These are phyloP conservation scores for Cettia cetti DNA, from an alignment of 2,113 vertebrate genomes.

Conservation along the genomic window DNA sequence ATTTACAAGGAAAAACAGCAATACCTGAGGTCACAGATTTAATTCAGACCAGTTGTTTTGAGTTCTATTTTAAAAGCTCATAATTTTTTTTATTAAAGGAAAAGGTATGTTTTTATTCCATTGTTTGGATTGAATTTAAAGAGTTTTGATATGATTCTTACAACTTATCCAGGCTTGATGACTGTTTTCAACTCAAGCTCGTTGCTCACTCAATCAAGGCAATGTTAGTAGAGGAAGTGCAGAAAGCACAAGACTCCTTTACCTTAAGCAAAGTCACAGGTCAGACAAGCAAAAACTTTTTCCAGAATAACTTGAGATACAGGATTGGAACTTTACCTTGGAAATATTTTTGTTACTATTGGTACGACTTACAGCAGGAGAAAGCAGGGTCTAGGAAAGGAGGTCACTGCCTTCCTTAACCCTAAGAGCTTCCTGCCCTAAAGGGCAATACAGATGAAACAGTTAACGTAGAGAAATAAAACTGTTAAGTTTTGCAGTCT, in stretches of 20 bases:
- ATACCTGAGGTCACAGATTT: conserved; percentile 52
- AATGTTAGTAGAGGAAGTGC: conserved; percentile 61
- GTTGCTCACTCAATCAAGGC: conserved; percentile 47
- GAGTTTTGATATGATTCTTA: conserved; percentile 54
- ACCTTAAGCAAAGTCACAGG: conserved; percentile 33
- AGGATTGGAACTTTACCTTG: neutral
- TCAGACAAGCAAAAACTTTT: conserved; percentile 6
- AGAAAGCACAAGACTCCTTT: conserved; percentile 11
- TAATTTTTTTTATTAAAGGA: conserved; percentile 66
- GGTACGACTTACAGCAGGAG: neutral
- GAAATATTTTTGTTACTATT: conserved; percentile 20
- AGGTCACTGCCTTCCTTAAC: neutral
- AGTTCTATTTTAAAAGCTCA: conserved; percentile 54
- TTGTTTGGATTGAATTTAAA: conserved; percentile 58
- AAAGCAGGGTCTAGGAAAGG: neutral
- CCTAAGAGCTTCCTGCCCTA: neutral
- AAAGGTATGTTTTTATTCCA: conserved; percentile 40
- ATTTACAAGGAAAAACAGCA: conserved; percentile 45
- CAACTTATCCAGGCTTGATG: conserved; percentile 56
- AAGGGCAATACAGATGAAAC: neutral
- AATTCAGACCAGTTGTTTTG: conserved; percentile 70
- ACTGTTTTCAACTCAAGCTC: conserved; percentile 40
- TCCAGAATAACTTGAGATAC: conserved; percentile 8
- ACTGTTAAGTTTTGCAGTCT: neutral
- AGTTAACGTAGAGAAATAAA: neutral